A percentile compares a stretch with the other conserved stretches of the same genome.
phyloP scores from a whole-genome alignment of 2,113 vertebrate genomes.

The Podarcis muralis region DNA sequence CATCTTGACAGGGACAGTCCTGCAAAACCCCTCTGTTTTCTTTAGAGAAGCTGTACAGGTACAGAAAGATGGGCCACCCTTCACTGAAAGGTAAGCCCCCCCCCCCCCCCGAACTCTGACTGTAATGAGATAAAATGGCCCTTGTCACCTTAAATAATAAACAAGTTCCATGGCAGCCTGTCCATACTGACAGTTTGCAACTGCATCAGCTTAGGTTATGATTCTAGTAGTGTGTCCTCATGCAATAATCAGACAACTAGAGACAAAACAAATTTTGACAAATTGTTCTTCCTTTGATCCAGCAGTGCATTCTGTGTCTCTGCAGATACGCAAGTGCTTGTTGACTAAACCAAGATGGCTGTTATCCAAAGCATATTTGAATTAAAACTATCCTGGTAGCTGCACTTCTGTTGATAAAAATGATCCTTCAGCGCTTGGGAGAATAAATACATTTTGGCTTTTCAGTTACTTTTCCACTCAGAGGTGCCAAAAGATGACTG shows the following conservation, averaged over 20 bases:
- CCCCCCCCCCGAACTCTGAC: background rate
- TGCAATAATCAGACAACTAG: background rate
- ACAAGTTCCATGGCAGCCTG: background rate
- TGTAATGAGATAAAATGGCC: background rate
- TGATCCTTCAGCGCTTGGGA: background rate
- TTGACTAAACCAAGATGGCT: background rate
- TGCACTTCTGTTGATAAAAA: background rate
- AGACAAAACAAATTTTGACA: background rate
- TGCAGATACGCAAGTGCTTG: background rate
- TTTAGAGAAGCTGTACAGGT: constrained; percentile 86
- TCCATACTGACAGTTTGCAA: background rate
- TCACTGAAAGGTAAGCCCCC: constrained; percentile 79
- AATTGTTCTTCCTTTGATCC: background rate
- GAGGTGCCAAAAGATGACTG: background rate
- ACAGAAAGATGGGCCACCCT: constrained; percentile 65
- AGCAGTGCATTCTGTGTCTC: background rate
- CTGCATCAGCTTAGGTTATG: background rate
- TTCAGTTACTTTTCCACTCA: background rate
- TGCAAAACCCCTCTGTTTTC: constrained; percentile 83
- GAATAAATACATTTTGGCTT: background rate
- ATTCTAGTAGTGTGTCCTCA: background rate
- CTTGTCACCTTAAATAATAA: background rate
- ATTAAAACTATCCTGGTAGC: background rate
- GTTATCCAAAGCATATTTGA: background rate
- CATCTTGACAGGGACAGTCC: constrained; percentile 75